Conservation (phyloP, 2,797 vertebrate species). For the Dryobates pubescens region DNA sequence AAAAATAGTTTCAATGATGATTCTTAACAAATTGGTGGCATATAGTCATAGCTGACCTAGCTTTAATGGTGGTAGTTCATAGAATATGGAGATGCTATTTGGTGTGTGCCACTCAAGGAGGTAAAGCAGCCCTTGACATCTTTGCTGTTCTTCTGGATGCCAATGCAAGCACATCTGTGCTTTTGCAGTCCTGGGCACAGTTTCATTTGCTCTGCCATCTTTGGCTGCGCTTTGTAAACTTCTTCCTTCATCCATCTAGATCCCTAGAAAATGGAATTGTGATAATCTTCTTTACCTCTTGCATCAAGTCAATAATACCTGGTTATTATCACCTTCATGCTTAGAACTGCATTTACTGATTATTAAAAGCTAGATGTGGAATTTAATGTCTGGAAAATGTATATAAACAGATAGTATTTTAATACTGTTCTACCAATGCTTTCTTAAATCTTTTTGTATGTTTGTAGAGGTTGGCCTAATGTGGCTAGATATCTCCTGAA, state of each 20-base stretch:
- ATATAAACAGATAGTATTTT: background rate
- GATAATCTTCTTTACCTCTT: background rate
- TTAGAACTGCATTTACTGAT: background rate
- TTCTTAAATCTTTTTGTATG: background rate
- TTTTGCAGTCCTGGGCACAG: background rate
- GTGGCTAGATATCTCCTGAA: background rate
- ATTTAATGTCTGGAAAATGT: background rate
- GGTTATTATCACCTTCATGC: rapidly evolving
- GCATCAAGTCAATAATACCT: background rate
- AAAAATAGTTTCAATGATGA: background rate
- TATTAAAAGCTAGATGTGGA: background rate
- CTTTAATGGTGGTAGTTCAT: background rate
- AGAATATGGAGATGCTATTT: background rate
- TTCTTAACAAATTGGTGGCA: background rate
- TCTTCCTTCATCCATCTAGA: background rate
- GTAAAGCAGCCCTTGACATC: background rate
- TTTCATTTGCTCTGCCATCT: background rate
- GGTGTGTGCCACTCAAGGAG: rapidly evolving
- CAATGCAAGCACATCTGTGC: background rate
- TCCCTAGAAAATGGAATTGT: background rate
- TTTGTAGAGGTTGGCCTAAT: background rate
- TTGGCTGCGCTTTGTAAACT: background rate
- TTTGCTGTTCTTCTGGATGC: background rate
- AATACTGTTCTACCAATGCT: background rate
- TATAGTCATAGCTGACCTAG: background rate